Evolutionary conservation across 2,797 vertebrate genomes (phyloP).

Genomic region (Protonibea diacanthus): DNA sequence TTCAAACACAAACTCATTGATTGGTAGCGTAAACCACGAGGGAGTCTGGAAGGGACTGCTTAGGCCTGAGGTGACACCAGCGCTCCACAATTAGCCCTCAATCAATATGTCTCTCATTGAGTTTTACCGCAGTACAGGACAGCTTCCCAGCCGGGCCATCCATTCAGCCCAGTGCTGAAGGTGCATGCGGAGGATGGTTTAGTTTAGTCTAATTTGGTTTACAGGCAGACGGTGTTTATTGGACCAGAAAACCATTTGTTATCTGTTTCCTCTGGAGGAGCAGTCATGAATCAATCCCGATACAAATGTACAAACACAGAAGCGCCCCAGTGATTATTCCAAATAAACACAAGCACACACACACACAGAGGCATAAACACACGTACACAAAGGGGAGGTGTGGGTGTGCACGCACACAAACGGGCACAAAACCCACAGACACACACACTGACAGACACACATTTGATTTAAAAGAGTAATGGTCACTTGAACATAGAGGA

Average conservation of each 20-base stretch:
- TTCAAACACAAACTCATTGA: slow-evolving; percentile 68
- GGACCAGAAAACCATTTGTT: slow-evolving; percentile 79
- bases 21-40: slow-evolving; percentile 49
- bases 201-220: slow-evolving; percentile 73
- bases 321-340: slow-evolving; percentile 76
- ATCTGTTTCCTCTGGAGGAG: slow-evolving; percentile 74
- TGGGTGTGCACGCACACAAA: slow-evolving; percentile 21
- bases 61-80: slow-evolving; percentile 59
- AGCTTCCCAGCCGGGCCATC: slow-evolving; percentile 24
- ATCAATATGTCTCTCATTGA: slow-evolving; percentile 64
- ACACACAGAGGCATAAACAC: slow-evolving; percentile 3
- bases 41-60: slow-evolving; percentile 50
- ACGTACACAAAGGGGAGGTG: slow-evolving; percentile 24
- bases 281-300: slow-evolving; percentile 75
- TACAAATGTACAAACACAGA: slow-evolving; percentile 81
- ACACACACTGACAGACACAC: slow-evolving; percentile 13
- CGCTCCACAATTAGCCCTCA: slow-evolving; percentile 48
- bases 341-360: slow-evolving; percentile 75
- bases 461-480: slow-evolving; percentile 19
- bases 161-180: slow-evolving; percentile 35
- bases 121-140: slow-evolving; percentile 35
- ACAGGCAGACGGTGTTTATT: slow-evolving; percentile 71
- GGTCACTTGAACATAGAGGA: slow-evolving; percentile 11
- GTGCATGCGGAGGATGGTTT: slow-evolving; percentile 58
- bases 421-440: slow-evolving; percentile 10